Base-by-base conservation (phyloP, 1,140 invertebrate species). In the Megalonaias nervosa region DNA sequence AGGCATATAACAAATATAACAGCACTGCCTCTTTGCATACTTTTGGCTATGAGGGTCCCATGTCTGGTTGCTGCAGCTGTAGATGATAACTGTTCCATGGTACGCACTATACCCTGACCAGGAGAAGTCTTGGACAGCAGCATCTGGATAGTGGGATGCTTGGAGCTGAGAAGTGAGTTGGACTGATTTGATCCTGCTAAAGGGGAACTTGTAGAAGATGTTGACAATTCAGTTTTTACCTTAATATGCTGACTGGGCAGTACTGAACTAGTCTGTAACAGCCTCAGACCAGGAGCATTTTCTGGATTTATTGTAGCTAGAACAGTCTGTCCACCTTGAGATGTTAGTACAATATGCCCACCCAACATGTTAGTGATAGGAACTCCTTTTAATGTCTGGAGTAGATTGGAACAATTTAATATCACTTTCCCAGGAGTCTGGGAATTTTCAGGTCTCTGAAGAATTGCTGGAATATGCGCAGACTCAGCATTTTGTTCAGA, bases 111-210 rank as follows among this genome's bases (percentile, higher is more conserved):
- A 48, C 38, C 38, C 38, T 48, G 38, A 48, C 38, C 38, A 48
- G 38, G 38, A 48, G 38, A 48, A 48, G 67, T 69, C 11, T 59
- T 61, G 11, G 76, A 62, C 71, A 78, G 66, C 2, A 78, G 71
- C 26, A 59, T 78, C 69, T 72, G 76, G n/a, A 78, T 78, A 19
- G 76, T 78, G 38, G 76, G 76, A 64, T 78, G 76, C n/a, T 78
- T 64, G 5, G 59, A 26, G 17, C n/a, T 19, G n/a, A 16, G 66
- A 31, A 67, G 66, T 67, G 21, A 23, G n/a, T 67, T 13, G 16
- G 66, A 67, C n/a, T 26, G 66, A 23, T 68, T 55, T 55, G 13
- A 26, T 31, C 67, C 38, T 26, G 55, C 19, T 16, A 59, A n/a
- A 11, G 69, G 0, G 9, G 48, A 57, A n/a, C 21, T 21, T 19